Evolutionary conservation across 1,140 invertebrate genomes (phyloP).

Genomic region (Eupristina koningsbergeri): DNA sequence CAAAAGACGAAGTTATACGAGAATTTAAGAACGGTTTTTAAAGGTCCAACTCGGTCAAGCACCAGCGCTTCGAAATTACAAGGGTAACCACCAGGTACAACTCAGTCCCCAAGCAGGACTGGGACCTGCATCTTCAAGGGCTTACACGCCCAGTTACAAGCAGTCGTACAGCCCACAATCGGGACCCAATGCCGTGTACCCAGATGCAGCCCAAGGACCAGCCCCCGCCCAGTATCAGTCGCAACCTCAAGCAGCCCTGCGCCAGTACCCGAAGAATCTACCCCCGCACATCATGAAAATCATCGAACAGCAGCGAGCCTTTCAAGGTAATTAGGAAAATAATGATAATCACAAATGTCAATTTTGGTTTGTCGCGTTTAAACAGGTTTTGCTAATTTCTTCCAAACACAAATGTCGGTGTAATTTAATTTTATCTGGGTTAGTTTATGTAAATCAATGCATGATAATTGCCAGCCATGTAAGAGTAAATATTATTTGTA

Average conservation of each 20-base stretch:
- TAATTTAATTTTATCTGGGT: no score
- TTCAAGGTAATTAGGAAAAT: constrained; percentile 40
- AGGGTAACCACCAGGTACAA: constrained; percentile 50
- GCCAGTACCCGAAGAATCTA: constrained; percentile 38
- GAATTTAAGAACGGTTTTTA: background rate
- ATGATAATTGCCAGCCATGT: no score
- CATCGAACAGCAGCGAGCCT: constrained; percentile 37
- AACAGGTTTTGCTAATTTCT: no score
- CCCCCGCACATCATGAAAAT: constrained; percentile 44
- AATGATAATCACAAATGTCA: no score
- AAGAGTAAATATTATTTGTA: no score
- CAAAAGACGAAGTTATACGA: background rate
- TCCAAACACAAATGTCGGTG: no score
- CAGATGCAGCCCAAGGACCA: constrained; percentile 11
- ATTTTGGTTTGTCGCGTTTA: no score
- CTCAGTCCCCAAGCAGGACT: background rate
- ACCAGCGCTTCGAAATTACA: constrained; percentile 57
- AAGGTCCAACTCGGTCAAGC: constrained; percentile 37
- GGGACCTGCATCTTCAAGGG: background rate
- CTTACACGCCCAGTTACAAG: constrained; percentile 49
- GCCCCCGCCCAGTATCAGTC: background rate
- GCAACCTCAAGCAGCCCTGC: background rate
- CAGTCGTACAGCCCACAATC: constrained; percentile 47
- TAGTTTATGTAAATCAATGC: no score
- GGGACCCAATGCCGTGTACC: constrained; percentile 35